These are phyloP conservation scores for Montipora cactus DNA, from an alignment of 64 coral and sea anemone genomes.

Conservation along the genomic window DNA sequence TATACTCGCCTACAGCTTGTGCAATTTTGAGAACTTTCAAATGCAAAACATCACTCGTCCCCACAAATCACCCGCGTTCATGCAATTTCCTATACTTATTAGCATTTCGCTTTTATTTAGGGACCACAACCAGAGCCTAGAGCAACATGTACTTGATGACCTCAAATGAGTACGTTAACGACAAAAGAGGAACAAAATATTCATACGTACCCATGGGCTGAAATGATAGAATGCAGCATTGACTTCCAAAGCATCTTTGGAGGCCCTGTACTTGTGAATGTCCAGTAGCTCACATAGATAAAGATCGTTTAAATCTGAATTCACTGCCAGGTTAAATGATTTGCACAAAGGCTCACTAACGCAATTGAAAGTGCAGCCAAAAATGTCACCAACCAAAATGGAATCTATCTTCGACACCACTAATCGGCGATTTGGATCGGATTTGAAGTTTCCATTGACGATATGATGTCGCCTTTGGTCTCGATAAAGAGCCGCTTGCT, in stretches of 20 bases:
- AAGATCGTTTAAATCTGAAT: background rate
- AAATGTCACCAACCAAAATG: background rate
- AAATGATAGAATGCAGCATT: background rate
- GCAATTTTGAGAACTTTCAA: too few relatives aligned
- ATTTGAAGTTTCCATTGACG: background rate
- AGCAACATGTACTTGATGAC: too few relatives aligned
- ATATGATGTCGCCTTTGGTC: background rate
- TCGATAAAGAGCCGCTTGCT: background rate
- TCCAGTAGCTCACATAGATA: background rate
- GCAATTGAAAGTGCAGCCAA: slow-evolving; percentile 2
- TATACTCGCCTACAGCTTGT: too few relatives aligned
- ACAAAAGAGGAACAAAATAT: too few relatives aligned
- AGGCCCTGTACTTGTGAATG: background rate
- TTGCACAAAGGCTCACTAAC: background rate
- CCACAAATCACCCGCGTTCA: too few relatives aligned
- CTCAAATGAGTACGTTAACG: too few relatives aligned
- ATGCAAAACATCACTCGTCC: too few relatives aligned
- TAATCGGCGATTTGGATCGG: background rate
- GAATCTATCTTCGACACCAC: background rate
- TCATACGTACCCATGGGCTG: background rate
- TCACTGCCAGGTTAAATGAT: slow-evolving; percentile 4
- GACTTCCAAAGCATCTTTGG: background rate
- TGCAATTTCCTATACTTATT: too few relatives aligned
- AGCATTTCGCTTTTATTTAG: too few relatives aligned
- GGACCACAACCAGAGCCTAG: too few relatives aligned